Evolutionary conservation across 1,140 invertebrate species (phyloP), one percentile per base, ranked within the genome.

Genomic region (Ceratina calcarata): DNA sequence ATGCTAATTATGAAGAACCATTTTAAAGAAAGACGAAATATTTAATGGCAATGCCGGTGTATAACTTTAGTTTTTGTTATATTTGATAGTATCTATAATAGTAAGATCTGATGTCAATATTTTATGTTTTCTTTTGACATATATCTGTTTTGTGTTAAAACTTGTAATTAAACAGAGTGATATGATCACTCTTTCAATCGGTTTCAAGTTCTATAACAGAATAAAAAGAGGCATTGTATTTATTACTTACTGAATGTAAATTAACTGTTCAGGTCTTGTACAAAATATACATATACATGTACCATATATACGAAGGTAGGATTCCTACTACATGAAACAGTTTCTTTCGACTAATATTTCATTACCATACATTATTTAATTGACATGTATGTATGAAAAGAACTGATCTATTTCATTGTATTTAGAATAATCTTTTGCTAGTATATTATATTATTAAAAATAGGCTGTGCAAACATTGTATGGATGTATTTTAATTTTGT

Each of bases 401-500:
- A 13, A n/a, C 16, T 58, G 8, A 68, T 27, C 49, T 68, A 20
- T 68, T 45, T 68, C 3, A 55, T 22, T 70, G 1, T 69, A 49
- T 37, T 22, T 16, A 77, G 53, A 22, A 20, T 37, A 71, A 61
- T 7, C 3, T 64, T 53, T n/a, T 65, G 22, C 22, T 78, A 72
- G 49, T 61, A 64, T 61, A 49, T 6, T 64, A 64, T 45, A 6
- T 72, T 78, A 45, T 49, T 64, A 51, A 32, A 55, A 57, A 49
- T 32, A 72, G 76, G 60, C 76, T 78, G 76, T 71, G 76, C 49
- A 64, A 78, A 64, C 64, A 78, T 70, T 78, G n/a, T 78, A 78
- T 57, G 4, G 51, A 0, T 22, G 0, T 55, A 24, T 55, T 20
- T 67, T 51, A 55, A 27, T 27, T 64, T 70, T n/a, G 16, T 18